phyloP scores from a whole-genome alignment of 2,797 vertebrate genomes.

The Aselliscus stoliczkanus region DNA sequence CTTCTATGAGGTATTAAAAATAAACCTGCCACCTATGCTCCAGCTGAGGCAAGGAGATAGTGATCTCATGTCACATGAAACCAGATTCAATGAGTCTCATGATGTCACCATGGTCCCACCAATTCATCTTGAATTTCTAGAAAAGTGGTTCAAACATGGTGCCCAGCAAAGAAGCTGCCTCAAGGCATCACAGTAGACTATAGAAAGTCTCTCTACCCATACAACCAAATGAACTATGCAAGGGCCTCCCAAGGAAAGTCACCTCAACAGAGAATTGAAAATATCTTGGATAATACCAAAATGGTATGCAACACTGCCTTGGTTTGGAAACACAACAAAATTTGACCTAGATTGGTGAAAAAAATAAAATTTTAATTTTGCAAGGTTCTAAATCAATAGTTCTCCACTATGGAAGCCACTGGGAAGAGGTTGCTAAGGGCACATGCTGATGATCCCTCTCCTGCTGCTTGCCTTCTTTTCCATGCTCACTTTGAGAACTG shows the following conservation, averaged over 20 bases:
- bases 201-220: not conserved
- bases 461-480: not conserved
- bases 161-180: not conserved
- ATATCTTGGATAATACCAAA: not conserved
- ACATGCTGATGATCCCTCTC: not conserved
- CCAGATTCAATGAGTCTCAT: not conserved
- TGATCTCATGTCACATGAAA: not conserved
- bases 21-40: not conserved
- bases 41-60: not conserved
- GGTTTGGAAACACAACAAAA: not conserved
- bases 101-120: not conserved
- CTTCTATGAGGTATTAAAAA: conserved; percentile 1
- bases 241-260: not conserved
- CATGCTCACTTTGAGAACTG: not conserved
- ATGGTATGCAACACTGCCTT: not conserved
- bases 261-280: not conserved
- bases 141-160: not conserved
- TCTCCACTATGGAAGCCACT: not conserved
- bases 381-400: not conserved
- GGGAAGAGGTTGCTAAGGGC: not conserved
- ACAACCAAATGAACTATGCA: not conserved
- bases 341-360: not conserved
- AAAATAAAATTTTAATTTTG: not conserved
- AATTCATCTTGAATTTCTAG: not conserved
- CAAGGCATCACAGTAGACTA: not conserved